A percentile compares a stretch with the other conserved stretches of the same genome.
phyloP scores from a whole-genome alignment of 2,113 vertebrate genomes.

The Aramus guarauna region DNA sequence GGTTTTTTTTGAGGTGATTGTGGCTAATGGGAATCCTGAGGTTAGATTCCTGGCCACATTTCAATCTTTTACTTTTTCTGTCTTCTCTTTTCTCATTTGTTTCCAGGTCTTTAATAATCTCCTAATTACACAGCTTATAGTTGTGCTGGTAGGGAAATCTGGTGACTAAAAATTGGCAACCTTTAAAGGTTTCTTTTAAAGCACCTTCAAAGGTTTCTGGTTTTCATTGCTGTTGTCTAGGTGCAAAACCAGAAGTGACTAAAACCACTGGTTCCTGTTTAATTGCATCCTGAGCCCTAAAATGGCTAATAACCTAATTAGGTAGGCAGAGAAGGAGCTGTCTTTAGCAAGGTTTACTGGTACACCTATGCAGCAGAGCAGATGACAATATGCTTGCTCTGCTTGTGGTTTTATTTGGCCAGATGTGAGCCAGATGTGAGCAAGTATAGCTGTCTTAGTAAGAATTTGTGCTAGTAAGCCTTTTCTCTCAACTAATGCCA shows the following conservation, averaged over 20 bases:
- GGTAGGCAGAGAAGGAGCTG: background rate
- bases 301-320: background rate
- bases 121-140: background rate
- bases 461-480: background rate
- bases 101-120: background rate
- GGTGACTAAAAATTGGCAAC: background rate
- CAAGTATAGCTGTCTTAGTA: background rate
- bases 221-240: background rate
- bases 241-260: background rate
- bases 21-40: background rate
- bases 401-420: background rate
- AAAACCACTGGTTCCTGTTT: background rate
- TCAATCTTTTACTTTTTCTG: background rate
- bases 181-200: background rate
- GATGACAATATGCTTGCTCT: background rate
- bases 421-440: background rate
- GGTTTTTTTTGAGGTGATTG: background rate
- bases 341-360: background rate
- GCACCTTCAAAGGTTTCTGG: background rate
- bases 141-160: background rate
- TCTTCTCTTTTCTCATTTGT: background rate
- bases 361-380: background rate
- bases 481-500: background rate
- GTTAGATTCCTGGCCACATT: background rate
- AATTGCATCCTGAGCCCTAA: background rate